These are phyloP conservation scores for Euphonia xanthogaster DNA, from an alignment of 2,797 vertebrate species.

Conservation along the genomic window DNA sequence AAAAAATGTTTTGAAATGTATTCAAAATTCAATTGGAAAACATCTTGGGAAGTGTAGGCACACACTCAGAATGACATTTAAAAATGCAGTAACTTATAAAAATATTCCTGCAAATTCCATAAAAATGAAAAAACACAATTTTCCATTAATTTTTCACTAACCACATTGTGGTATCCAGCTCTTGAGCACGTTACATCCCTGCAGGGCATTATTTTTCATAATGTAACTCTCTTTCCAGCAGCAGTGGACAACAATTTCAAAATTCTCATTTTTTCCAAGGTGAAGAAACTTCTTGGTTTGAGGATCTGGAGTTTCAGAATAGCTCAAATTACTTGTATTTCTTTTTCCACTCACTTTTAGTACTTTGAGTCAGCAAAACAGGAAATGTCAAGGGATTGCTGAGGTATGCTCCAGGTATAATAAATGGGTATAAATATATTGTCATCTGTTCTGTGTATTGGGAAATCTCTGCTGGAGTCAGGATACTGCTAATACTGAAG, in stretches of 20 bases:
- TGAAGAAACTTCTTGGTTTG: neutral
- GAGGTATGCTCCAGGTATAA: neutral
- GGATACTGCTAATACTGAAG: neutral
- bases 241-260: neutral
- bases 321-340: slow-evolving; percentile 1
- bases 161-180: neutral
- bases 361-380: slow-evolving; percentile 45
- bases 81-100: neutral
- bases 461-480: neutral
- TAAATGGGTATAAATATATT: neutral
- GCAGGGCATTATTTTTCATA: neutral
- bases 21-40: neutral
- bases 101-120: neutral
- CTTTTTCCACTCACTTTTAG: neutral
- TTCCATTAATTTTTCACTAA: neutral
- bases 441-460: neutral
- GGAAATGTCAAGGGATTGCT: neutral
- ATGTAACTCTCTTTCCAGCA: neutral
- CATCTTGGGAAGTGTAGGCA: neutral
- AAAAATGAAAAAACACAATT: neutral
- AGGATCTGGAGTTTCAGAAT: neutral
- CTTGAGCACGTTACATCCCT: neutral
- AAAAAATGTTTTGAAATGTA: neutral
- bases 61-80: neutral
- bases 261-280: neutral